phyloP scores from a whole-genome alignment of 2,113 vertebrate genomes.

The Hydrochoerus hydrochaeris region DNA sequence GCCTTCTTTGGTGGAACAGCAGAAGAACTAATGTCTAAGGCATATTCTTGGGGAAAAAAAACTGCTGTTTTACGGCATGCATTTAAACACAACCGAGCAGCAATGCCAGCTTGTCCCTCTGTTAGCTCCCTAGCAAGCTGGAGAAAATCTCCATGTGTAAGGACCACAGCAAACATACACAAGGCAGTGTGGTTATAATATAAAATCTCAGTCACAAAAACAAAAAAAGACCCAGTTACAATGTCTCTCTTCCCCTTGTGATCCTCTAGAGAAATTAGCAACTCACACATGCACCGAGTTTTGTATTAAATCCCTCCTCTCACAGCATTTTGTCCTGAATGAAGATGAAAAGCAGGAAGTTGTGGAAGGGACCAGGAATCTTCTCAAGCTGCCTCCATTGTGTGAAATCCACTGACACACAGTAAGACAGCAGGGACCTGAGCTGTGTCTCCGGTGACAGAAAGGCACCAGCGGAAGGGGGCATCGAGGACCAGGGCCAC shows the following conservation, averaged over 20 bases:
- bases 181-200: background rate
- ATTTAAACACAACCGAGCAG: background rate
- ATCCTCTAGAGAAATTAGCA: background rate
- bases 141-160: background rate
- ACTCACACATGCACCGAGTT: background rate
- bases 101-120: background rate
- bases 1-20: background rate
- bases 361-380: background rate
- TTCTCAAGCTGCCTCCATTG: background rate
- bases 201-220: background rate
- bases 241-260: background rate
- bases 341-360: background rate
- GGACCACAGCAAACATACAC: background rate
- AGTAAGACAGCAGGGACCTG: background rate
- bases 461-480: no score
- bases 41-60: background rate
- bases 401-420: background rate
- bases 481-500: fast-evolving
- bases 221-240: background rate
- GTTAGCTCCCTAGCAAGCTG: background rate
- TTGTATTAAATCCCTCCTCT: background rate
- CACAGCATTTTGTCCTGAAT: background rate
- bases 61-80: background rate
- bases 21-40: background rate
- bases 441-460: background rate